These are phyloP conservation scores for Syngnathus typhle DNA, from an alignment of 2,113 vertebrate genomes.

Conservation along the genomic window DNA sequence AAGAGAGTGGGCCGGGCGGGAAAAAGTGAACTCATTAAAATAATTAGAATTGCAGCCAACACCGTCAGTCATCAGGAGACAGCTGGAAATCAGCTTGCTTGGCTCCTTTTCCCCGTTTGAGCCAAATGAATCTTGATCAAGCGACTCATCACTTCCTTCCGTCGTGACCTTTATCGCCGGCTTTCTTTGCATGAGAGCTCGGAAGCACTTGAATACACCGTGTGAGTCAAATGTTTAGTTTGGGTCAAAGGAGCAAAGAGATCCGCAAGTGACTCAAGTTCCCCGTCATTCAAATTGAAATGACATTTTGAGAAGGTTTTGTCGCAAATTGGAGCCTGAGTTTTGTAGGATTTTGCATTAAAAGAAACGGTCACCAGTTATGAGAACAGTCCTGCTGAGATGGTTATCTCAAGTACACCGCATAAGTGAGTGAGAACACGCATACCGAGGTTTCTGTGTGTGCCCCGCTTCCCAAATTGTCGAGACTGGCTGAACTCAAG, in stretches of 20 bases:
- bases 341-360: too few species aligned
- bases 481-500: slow-evolving; percentile 5
- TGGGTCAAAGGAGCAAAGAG: not conserved
- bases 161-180: slow-evolving; percentile 29
- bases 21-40: slow-evolving; percentile 27
- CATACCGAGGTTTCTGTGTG: not conserved
- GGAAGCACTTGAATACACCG: slow-evolving; percentile 23
- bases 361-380: too few species aligned
- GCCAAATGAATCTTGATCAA: slow-evolving; percentile 34
- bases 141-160: slow-evolving; percentile 29
- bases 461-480: not conserved
- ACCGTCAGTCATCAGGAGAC: slow-evolving; percentile 20
- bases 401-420: not conserved
- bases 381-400: too few species aligned
- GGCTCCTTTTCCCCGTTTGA: slow-evolving; percentile 30
- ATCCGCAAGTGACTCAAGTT: not conserved
- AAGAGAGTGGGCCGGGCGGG: slow-evolving; percentile 7
- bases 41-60: slow-evolving; percentile 26
- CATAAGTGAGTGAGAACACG: not conserved
- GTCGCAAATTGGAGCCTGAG: not conserved
- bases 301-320: not conserved
- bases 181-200: slow-evolving; percentile 21
- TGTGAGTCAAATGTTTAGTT: slow-evolving; percentile 33
- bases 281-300: not conserved
- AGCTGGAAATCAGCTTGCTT: slow-evolving; percentile 24